Conservation (phyloP, 2,888 invertebrate species). For the Eupithecia centaureata region DNA sequence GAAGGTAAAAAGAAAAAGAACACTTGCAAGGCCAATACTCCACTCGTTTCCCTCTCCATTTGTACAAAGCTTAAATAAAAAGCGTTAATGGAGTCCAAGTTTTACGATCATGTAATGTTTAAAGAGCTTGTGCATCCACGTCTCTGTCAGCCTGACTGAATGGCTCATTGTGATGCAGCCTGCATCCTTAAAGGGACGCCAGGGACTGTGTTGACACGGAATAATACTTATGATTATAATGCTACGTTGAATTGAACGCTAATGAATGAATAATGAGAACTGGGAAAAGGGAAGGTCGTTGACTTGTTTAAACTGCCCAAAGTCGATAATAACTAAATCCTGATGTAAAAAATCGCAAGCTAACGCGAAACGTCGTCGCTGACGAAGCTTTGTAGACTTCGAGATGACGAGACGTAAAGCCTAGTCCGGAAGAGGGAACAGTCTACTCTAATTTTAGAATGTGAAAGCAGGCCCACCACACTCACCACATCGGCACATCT, state of each 20-base stretch:
- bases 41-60: not conserved
- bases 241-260: slow-evolving; percentile 16
- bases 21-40: not conserved
- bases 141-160: slow-evolving; percentile 44
- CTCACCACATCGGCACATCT: slow-evolving; percentile 5
- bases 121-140: slow-evolving; percentile 22
- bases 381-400: not conserved
- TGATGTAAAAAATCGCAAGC: not conserved
- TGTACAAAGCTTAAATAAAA: not conserved
- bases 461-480: not conserved
- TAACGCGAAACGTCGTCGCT: not conserved
- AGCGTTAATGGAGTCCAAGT: not conserved
- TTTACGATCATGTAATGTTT: slow-evolving; percentile 29
- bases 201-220: slow-evolving; percentile 39
- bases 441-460: not conserved
- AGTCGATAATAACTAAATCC: not conserved
- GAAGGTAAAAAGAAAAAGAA: not conserved
- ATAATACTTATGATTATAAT: slow-evolving; percentile 14
- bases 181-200: slow-evolving; percentile 44
- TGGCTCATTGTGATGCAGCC: slow-evolving; percentile 58
- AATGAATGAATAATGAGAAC: slow-evolving; percentile 12
- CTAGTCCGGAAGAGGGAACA: not conserved
- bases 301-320: not conserved
- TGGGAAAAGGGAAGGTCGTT: not conserved
- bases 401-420: not conserved